A percentile compares a stretch with the other conserved stretches of the same genome.
Evolutionary conservation across 2,888 invertebrate genomes (phyloP).

Genomic region (Seira ritae): DNA sequence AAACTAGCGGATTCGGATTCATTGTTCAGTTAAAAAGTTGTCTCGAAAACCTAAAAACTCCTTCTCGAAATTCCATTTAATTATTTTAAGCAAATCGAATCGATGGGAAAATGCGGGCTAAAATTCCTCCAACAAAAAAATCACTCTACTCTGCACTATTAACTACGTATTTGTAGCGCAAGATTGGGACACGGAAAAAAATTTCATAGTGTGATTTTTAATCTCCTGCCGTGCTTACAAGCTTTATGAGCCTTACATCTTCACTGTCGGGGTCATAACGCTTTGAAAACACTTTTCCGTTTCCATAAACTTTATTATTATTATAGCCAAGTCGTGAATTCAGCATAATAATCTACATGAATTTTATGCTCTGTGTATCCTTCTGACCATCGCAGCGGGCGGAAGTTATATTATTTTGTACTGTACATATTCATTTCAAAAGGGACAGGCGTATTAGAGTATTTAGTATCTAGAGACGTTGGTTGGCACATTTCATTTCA

Average conservation of each 20-base stretch:
- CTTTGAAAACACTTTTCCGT: constrained; percentile 63
- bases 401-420: constrained; percentile 58
- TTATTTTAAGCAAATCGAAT: constrained; percentile 61
- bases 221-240: constrained; percentile 44
- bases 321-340: constrained; percentile 51
- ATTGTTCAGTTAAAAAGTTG: too few species aligned
- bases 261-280: constrained; percentile 63
- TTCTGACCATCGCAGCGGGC: constrained; percentile 59
- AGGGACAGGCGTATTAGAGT: neutral
- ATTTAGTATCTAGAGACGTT: too few species aligned
- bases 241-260: constrained; percentile 34
- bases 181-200: constrained; percentile 6
- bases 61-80: constrained; percentile 26
- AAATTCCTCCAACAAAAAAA: constrained; percentile 37
- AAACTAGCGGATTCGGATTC: too few species aligned
- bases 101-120: constrained; percentile 59
- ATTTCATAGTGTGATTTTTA: constrained; percentile 54
- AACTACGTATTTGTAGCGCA: constrained; percentile 50
- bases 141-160: constrained; percentile 45
- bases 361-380: neutral
- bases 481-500: too few species aligned
- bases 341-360: constrained; percentile 23
- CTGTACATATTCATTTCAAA: constrained; percentile 20
- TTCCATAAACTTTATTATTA: constrained; percentile 55
- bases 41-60: too few species aligned